Conservation (phyloP, 2,888 invertebrate genomes). For the Microctonus hyperodae region DNA sequence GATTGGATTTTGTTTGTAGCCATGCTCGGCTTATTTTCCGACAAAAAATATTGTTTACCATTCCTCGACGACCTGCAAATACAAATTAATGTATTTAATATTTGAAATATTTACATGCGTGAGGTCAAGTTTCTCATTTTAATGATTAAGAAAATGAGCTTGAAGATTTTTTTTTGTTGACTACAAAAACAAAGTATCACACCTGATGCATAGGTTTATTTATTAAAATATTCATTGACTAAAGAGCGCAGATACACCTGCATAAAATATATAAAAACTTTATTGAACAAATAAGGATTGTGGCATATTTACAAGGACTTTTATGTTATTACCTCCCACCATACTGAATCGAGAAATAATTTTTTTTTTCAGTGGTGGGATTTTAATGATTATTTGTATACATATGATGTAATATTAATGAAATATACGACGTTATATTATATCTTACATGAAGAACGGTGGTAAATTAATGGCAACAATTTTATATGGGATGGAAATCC, state of each 20-base stretch:
- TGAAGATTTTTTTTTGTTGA: no score
- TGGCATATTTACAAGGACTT: background rate
- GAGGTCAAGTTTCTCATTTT: no score
- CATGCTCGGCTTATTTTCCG: constrained; percentile 54
- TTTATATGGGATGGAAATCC: background rate
- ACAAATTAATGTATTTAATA: constrained; percentile 8
- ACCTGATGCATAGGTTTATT: background rate
- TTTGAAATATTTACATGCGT: background rate
- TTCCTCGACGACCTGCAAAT: constrained; percentile 56
- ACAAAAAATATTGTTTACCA: constrained; percentile 60
- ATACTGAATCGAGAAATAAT: background rate
- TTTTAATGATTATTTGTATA: background rate
- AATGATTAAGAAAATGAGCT: no score
- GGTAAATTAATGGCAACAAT: background rate
- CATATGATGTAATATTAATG: no score
- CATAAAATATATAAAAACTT: no score
- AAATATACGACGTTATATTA: background rate
- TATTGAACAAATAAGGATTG: background rate
- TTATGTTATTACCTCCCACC: background rate
- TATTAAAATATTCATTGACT: background rate
- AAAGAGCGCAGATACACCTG: no score
- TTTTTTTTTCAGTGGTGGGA: background rate
- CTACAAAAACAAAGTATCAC: background rate
- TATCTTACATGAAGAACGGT: background rate
- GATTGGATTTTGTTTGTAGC: constrained; percentile 46